Base-by-base conservation (phyloP, 2,113 vertebrate genomes). In the Onychostoma macrolepis region DNA sequence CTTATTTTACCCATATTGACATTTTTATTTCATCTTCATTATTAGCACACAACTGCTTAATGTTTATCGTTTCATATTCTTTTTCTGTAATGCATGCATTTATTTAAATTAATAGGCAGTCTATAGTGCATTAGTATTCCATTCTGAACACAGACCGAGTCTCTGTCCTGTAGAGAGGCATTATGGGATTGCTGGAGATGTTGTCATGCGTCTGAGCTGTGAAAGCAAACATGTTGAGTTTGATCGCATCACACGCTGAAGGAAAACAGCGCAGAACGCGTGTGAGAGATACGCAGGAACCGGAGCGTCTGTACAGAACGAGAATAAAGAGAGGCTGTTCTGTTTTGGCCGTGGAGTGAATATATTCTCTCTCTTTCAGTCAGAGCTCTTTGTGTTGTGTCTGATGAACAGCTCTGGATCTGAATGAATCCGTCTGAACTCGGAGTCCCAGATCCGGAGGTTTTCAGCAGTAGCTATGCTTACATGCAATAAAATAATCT, bases 121-220 rank as follows among this genome's bases (percentile, higher is more conserved):
- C 0, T 80, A 19, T 10, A 43, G 21, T 79, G 41, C 38, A 65
- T 71, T 56, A 33, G 53, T 56, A 7, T 36, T 74, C 69, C 17
- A 36, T 53, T 38, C 21, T 56, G 53, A 53, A 1, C 50, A 53
- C 50, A 19, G 50, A 19, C 17, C 2, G 50, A 30, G 30, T 19
- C 8, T 74, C 4, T 61, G n/a, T n/a, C 26, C 28, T 83, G 80
- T 33, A 78, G 30, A 11, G 74, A 56, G 45, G 74, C 74, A 79
- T 87, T 75, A 79, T 87, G 63, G 86, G 81, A 69, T 6, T n/a
- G 2, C 41, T 50, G 74, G 13, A 48, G n/a, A 50, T 50, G 74
- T 0, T 43, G 21, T 43, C 36, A n/a, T 74, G 71, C 24, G 36
- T 45, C 38, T 75, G 38, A 45, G 38, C 33, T 12, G 69, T 72